Evolutionary conservation across 2,113 vertebrate species (phyloP).

Genomic region (Campylomormyrus numenius): DNA sequence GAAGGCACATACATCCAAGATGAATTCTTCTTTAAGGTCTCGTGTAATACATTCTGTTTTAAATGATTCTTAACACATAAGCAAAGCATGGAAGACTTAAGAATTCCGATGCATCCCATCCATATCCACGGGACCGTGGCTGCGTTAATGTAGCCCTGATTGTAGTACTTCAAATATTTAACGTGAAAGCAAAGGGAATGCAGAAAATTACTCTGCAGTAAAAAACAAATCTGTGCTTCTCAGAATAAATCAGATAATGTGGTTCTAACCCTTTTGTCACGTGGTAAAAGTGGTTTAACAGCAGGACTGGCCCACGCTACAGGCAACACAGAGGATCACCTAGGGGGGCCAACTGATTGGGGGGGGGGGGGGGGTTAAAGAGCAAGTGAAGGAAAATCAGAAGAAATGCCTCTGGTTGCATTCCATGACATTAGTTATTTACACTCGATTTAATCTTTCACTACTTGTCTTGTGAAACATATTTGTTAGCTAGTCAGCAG

Average conservation of each 20-base stretch:
- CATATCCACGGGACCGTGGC: neutral
- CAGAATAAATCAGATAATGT: neutral
- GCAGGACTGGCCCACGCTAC: neutral
- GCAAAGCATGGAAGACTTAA: neutral
- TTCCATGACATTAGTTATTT: neutral
- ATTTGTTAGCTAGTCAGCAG: neutral
- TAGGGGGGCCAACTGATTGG: neutral
- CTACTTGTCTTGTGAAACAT: neutral
- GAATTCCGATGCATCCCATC: neutral
- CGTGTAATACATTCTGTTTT: neutral
- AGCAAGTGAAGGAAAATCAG: neutral
- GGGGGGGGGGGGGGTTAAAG: neutral
- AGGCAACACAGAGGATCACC: neutral
- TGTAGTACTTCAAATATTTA: neutral
- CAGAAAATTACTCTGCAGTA: neutral
- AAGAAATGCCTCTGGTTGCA: neutral
- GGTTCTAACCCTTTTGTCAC: neutral
- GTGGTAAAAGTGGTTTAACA: neutral
- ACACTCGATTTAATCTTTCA: neutral
- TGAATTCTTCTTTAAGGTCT: constrained; percentile 7
- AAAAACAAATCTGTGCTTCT: neutral
- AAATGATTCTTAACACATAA: neutral
- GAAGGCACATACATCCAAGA: neutral
- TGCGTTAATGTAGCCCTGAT: neutral
- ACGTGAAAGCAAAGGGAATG: neutral